Conservation (phyloP, 2,113 vertebrate species). For the Chaetodon auriga region DNA sequence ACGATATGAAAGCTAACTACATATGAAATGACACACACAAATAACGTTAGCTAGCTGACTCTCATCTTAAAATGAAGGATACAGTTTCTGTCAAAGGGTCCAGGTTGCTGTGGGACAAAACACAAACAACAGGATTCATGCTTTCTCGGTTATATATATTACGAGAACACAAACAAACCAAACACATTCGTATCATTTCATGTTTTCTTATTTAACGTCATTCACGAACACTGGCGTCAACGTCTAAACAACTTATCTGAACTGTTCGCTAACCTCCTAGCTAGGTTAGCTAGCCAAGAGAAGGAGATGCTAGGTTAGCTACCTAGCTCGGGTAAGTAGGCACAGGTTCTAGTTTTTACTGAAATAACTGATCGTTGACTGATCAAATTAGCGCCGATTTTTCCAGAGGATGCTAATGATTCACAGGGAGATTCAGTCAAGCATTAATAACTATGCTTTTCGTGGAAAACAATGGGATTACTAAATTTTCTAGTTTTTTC, state of each 20-base stretch:
- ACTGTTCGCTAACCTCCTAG: background rate
- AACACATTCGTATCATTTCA: background rate
- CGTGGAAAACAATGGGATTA: rapidly evolving
- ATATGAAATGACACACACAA: background rate
- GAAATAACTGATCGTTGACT: rapidly evolving
- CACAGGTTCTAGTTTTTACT: background rate
- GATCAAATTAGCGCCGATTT: background rate
- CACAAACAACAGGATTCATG: slow-evolving; percentile 10
- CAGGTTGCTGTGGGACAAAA: slow-evolving; percentile 88
- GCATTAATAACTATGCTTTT: rapidly evolving
- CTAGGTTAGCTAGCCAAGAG: background rate
- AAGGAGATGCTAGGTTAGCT: background rate
- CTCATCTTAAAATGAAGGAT: slow-evolving; percentile 83
- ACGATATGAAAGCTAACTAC: background rate
- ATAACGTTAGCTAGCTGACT: background rate
- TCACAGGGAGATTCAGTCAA: rapidly evolving
- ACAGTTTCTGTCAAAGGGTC: slow-evolving; percentile 96
- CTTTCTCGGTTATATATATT: rapidly evolving
- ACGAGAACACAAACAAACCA: background rate
- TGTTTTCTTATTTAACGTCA: background rate
- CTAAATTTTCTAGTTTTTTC: background rate
- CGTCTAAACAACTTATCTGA: background rate
- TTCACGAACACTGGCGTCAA: background rate
- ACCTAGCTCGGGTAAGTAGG: background rate
- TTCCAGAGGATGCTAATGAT: rapidly evolving